These are phyloP conservation scores for Glossosoma conforme DNA, from an alignment of 1,140 invertebrate species.

Conservation along the genomic window DNA sequence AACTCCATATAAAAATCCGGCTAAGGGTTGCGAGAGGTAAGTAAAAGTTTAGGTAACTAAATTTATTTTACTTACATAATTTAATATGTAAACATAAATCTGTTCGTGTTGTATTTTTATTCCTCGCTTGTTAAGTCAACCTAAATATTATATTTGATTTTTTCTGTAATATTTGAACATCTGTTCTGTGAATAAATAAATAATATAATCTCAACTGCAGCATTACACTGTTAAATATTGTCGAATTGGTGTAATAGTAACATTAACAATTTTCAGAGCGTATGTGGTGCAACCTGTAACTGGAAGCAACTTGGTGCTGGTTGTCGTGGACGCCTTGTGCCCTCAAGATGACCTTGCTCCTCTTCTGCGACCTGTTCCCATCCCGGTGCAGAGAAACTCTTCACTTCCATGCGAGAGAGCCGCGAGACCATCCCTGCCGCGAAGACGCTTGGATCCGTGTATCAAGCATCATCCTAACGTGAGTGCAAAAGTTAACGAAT, in stretches of 20 bases:
- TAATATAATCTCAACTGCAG: background rate
- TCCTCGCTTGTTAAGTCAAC: background rate
- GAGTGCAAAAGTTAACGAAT: too few species aligned
- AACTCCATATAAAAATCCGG: conserved; percentile 31
- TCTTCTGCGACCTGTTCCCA: conserved; percentile 55
- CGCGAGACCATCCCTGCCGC: conserved; percentile 50
- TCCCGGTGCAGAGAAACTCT: conserved; percentile 58
- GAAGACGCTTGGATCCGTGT: conserved; percentile 60
- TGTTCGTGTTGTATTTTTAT: background rate
- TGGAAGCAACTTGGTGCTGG: conserved; percentile 76
- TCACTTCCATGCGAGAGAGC: conserved; percentile 60
- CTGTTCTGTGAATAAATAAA: background rate
- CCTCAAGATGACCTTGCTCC: conserved; percentile 40
- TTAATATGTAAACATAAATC: background rate
- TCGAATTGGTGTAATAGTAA: conserved; percentile 16
- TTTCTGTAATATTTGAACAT: background rate
- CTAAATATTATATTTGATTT: conserved; percentile 17
- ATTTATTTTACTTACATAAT: conserved; percentile 2
- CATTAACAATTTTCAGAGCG: conserved; percentile 48
- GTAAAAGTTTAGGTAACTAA: background rate
- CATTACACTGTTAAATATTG: background rate
- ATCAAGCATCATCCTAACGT: conserved; percentile 67
- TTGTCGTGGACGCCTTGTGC: conserved; percentile 72
- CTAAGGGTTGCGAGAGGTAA: conserved; percentile 40
- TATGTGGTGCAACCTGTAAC: conserved; percentile 80